Evolutionary conservation across 2,113 vertebrate species (phyloP).

Genomic region (Connochaetes taurinus): DNA sequence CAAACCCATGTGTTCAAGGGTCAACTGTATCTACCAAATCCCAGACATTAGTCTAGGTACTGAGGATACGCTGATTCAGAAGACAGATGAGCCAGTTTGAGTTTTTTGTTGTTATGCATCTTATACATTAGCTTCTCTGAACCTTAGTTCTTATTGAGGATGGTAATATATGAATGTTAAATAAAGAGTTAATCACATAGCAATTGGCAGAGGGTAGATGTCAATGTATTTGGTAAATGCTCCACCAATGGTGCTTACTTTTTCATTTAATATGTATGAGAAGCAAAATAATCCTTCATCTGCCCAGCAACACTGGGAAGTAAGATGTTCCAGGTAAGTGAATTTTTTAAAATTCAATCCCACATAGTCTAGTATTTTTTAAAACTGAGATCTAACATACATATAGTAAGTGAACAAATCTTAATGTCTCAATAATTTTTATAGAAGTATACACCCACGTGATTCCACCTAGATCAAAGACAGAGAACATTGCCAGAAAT

Average conservation of each 20-base stretch:
- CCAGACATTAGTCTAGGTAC: background rate
- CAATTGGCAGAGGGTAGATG: background rate
- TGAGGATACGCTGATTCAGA: background rate
- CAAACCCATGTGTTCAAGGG: background rate
- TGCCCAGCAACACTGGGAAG: background rate
- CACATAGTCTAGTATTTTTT: background rate
- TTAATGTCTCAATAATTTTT: background rate
- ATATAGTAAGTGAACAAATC: background rate
- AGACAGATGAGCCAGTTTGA: background rate
- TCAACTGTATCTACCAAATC: background rate
- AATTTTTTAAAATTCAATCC: conserved; percentile 5
- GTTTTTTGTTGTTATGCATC: background rate
- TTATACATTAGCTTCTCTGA: background rate
- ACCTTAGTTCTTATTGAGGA: background rate
- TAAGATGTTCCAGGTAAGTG: background rate
- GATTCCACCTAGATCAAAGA: background rate
- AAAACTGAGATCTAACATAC: background rate
- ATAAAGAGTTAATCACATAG: background rate
- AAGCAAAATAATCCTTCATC: background rate
- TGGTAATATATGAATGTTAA: background rate
- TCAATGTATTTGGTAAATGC: background rate
- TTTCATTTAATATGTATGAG: background rate
- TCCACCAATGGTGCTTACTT: background rate
- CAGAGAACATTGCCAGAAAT: background rate
- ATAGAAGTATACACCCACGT: background rate